Percentiles rank a stretch among this genome's conserved stretches.
Conservation (phyloP, 2,797 vertebrate genomes). For the Cyclura pinguis region DNA sequence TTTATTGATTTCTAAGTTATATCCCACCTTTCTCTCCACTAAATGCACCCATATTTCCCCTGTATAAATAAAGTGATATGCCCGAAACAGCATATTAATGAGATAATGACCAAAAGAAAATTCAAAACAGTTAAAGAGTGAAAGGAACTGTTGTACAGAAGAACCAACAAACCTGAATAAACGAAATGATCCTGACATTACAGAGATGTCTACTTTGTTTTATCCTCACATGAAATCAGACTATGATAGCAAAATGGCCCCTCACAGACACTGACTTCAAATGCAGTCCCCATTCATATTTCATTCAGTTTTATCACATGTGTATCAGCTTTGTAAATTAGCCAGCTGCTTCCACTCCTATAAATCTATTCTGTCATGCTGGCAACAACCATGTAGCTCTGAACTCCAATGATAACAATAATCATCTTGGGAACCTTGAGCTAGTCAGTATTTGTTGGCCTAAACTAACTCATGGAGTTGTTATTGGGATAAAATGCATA, state of each 20-base stretch:
- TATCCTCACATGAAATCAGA: slow-evolving; percentile 34
- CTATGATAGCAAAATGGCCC: background rate
- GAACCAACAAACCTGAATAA: background rate
- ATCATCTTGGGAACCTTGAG: background rate
- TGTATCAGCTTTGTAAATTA: background rate
- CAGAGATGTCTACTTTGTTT: accelerated
- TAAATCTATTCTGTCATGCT: background rate
- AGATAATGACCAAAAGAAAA: background rate
- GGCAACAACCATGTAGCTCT: slow-evolving; percentile 18
- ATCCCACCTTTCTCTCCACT: background rate
- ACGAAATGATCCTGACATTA: slow-evolving; percentile 35
- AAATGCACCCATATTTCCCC: background rate
- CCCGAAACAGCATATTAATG: background rate
- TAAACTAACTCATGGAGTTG: background rate
- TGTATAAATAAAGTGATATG: background rate
- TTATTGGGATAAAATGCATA: background rate
- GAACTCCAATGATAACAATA: background rate
- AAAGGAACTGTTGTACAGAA: background rate
- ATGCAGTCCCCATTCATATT: background rate
- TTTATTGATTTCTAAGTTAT: slow-evolving; percentile 9
- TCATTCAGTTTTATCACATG: background rate
- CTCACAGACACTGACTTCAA: background rate
- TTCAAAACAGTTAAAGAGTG: background rate
- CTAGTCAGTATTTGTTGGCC: background rate
- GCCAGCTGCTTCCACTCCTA: background rate